A percentile compares a stretch with the other conserved stretches of the same genome.
Conservation (phyloP, 2,888 invertebrate genomes). For the Melipona beecheii region DNA sequence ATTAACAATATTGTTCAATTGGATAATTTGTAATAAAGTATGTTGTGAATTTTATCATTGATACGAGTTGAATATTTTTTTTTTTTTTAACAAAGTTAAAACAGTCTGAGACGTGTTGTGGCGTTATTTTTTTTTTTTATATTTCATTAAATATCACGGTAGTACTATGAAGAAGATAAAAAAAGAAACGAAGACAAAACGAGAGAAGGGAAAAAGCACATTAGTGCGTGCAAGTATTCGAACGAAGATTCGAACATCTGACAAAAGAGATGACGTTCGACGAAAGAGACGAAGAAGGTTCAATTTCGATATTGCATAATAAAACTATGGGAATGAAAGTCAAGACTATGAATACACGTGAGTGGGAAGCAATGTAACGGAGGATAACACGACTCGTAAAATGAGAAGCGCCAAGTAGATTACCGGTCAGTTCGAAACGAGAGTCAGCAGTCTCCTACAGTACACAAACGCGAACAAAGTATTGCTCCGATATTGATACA, state of each 20-base stretch:
- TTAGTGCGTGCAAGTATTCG: no score
- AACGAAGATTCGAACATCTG: no score
- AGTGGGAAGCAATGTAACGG: slow-evolving; percentile 46
- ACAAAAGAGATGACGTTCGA: neutral
- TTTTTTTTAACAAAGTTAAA: no score
- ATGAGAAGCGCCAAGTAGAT: slow-evolving; percentile 27
- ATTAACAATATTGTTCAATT: slow-evolving; percentile 77
- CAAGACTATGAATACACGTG: neutral
- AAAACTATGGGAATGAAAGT: slow-evolving; percentile 18
- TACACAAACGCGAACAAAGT: slow-evolving; percentile 5
- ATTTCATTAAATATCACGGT: no score
- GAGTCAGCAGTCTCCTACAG: slow-evolving; percentile 7
- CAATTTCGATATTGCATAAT: neutral
- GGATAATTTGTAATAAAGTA: slow-evolving; percentile 77
- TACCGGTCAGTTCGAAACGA: slow-evolving; percentile 37
- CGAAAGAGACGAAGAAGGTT: neutral
- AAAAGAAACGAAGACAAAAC: no score
- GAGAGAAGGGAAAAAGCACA: no score
- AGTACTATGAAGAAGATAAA: no score
- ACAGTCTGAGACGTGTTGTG: no score
- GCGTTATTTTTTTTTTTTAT: neutral
- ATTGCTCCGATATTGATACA: neutral
- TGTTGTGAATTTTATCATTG: slow-evolving; percentile 75
- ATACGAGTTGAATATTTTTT: neutral
- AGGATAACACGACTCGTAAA: slow-evolving; percentile 39